Evolutionary conservation across 2,113 vertebrate species (phyloP).

Genomic region (Naja naja): DNA sequence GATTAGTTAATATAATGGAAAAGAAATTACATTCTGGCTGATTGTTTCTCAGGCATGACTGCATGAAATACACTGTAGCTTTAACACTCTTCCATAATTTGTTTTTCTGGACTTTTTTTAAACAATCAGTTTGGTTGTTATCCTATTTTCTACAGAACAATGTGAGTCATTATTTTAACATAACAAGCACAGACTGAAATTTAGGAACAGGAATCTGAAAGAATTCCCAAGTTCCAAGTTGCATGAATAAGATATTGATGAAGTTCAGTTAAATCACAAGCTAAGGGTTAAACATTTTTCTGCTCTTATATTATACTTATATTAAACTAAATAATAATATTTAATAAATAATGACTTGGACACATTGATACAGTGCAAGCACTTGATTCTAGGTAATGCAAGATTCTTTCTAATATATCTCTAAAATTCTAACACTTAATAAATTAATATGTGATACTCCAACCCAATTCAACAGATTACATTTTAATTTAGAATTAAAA

Average conservation of each 20-base stretch:
- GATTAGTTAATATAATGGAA: conserved; percentile 22
- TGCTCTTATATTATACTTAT: conserved; percentile 29
- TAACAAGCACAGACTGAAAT: conserved; percentile 26
- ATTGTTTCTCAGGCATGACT: conserved; percentile 32
- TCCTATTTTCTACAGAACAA: neutral
- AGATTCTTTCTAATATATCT: neutral
- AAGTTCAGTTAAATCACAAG: conserved; percentile 28
- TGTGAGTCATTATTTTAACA: neutral
- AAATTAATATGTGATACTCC: neutral
- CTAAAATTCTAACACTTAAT: neutral
- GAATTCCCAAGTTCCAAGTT: conserved; percentile 26
- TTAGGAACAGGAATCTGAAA: conserved; percentile 36
- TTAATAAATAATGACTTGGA: conserved; percentile 15
- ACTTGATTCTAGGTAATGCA: neutral
- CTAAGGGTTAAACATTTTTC: conserved; percentile 27
- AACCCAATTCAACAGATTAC: neutral
- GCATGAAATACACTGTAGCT: conserved; percentile 26
- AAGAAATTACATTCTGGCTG: conserved; percentile 13
- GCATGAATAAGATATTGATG: conserved; percentile 39
- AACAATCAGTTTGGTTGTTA: conserved; percentile 13
- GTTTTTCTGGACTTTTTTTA: conserved; percentile 28
- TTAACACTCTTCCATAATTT: conserved; percentile 30
- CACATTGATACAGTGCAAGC: neutral
- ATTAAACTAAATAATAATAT: neutral
- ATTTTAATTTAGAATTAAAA: neutral